Evolutionary conservation across 2,888 invertebrate species (phyloP).

Genomic region (Habrosyne pyritoides): DNA sequence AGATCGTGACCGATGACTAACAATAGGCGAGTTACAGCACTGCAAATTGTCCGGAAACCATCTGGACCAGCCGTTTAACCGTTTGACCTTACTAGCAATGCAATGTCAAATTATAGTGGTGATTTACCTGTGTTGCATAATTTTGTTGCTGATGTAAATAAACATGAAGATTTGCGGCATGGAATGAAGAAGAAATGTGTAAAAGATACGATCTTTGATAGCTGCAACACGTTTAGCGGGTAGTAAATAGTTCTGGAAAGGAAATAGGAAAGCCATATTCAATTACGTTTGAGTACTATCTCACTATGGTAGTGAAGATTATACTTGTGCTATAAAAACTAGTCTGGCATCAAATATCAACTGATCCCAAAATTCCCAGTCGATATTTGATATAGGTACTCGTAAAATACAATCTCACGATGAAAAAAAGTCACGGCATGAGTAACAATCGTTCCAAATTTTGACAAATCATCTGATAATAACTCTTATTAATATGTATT

Average conservation of each 20-base stretch:
- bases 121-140: slow-evolving; percentile 7
- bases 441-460: not conserved
- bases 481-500: not conserved
- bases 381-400: not conserved
- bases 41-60: slow-evolving; percentile 57
- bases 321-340: not conserved
- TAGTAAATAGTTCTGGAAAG: not conserved
- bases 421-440: not conserved
- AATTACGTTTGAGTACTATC: not conserved
- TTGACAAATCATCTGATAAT: not conserved
- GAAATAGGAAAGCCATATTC: not conserved
- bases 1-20: slow-evolving; percentile 67
- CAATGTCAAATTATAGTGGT: slow-evolving; percentile 47
- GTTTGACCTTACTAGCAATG: slow-evolving; percentile 54
- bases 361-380: not conserved
- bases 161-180: not conserved
- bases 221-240: slow-evolving; percentile 3
- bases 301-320: not conserved
- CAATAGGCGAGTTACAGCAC: slow-evolving; percentile 57
- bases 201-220: not conserved
- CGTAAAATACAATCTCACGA: not conserved
- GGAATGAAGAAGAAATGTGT: not conserved
- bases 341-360: too few species aligned
- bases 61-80: slow-evolving; percentile 39
- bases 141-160: not conserved